Evolutionary conservation across 1,140 invertebrate genomes (phyloP).

Genomic region (Heliconius hermathena): DNA sequence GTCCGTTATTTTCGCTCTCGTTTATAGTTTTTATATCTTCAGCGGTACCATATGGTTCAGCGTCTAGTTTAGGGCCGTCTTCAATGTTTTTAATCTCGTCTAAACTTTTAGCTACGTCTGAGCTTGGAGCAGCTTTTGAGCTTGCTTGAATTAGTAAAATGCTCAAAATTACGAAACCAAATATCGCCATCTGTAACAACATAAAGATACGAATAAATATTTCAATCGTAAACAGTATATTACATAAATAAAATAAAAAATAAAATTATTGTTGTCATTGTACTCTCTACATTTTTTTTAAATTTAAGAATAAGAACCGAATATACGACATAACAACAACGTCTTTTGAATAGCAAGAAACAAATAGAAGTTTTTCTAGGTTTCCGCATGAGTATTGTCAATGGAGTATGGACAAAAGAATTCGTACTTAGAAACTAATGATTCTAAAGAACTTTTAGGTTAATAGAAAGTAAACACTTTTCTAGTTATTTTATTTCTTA

Average conservation of each 20-base stretch:
- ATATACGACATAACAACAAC: neutral
- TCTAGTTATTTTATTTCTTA: neutral
- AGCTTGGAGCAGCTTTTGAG: slow-evolving; percentile 35
- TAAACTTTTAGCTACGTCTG: neutral
- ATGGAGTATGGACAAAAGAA: slow-evolving; percentile 28
- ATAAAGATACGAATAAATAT: no score
- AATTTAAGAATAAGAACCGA: neutral
- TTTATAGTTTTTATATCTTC: slow-evolving; percentile 32
- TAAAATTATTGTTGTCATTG: neutral
- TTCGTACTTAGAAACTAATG: slow-evolving; percentile 25
- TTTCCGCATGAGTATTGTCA: slow-evolving; percentile 31
- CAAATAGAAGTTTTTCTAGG: slow-evolving; percentile 31
- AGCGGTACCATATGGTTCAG: slow-evolving; percentile 9
- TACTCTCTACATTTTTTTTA: neutral
- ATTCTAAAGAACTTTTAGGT: slow-evolving; percentile 34
- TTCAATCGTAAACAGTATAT: no score
- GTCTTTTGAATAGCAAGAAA: neutral
- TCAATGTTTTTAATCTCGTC: neutral
- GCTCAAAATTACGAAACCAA: slow-evolving; percentile 18
- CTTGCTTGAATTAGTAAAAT: slow-evolving; percentile 26
- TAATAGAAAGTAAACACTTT: slow-evolving; percentile 9
- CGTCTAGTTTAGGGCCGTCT: slow-evolving; percentile 30
- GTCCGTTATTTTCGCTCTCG: slow-evolving; percentile 36
- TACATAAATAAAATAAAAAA: no score
- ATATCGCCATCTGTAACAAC: slow-evolving; percentile 43